Conservation (phyloP, 1,140 invertebrate genomes). For the Listronotus bonariensis region DNA sequence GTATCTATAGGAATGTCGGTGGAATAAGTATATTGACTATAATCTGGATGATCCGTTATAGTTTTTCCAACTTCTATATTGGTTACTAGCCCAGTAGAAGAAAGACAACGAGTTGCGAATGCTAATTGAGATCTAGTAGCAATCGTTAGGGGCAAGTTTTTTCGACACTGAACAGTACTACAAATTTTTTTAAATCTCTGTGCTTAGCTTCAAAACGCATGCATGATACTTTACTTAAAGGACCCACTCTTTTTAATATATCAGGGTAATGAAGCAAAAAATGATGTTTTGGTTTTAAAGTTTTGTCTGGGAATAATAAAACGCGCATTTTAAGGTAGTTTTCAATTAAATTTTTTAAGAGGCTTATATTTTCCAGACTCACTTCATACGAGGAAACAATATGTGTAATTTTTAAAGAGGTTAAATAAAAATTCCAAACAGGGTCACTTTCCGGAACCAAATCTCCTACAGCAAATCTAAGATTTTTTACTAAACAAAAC, state of each 20-base stretch:
- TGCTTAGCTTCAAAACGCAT: conserved; percentile 9
- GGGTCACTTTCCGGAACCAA: not conserved
- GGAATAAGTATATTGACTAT: no score
- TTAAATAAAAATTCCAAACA: conserved; percentile 4
- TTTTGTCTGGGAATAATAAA: not conserved
- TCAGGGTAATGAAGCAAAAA: conserved; percentile 5
- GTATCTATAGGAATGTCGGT: no score
- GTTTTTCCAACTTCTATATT: no score
- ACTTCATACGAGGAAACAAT: not conserved
- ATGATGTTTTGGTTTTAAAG: conserved; percentile 6
- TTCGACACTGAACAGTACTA: conserved; percentile 1
- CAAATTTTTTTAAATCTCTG: conserved; percentile 4
- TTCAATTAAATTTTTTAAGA: not conserved
- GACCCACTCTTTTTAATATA: conserved; percentile 1
- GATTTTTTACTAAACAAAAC: conserved; percentile 1
- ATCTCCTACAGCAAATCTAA: conserved; percentile 4
- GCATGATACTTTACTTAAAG: not conserved
- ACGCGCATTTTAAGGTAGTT: not conserved
- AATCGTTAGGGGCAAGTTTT: not conserved
- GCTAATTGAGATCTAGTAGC: not conserved
- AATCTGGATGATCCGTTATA: no score
- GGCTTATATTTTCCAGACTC: not conserved
- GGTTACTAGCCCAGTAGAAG: not conserved
- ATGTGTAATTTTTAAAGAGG: not conserved
- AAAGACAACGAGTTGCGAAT: conserved; percentile 2